Conservation (phyloP, 2,888 invertebrate species). For the Sicus ferrugineus region DNA sequence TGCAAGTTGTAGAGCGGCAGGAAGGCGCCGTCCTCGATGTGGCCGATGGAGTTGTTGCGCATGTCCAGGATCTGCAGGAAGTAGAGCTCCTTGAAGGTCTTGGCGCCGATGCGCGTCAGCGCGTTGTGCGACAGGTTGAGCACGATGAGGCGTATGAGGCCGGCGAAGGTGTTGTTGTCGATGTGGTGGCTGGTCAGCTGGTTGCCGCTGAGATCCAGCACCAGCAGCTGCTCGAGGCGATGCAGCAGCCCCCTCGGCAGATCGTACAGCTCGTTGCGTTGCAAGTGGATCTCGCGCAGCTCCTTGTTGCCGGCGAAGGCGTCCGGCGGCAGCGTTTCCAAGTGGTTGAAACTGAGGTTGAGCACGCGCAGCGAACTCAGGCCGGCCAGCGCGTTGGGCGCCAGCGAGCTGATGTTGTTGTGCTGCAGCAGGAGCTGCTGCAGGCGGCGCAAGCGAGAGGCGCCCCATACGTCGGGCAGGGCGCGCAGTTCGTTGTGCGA, state of each 20-base stretch:
- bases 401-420: constrained; percentile 83
- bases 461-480: constrained; percentile 77
- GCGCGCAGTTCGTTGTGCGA: constrained; percentile 81
- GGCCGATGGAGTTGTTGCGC: constrained; percentile 87
- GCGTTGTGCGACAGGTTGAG: constrained; percentile 86
- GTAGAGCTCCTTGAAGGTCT: constrained; percentile 86
- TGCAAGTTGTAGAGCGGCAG: constrained; percentile 87
- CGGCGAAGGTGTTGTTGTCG: constrained; percentile 84
- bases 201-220: constrained; percentile 85
- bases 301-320: constrained; percentile 84
- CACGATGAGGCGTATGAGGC: constrained; percentile 83
- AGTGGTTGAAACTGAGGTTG: constrained; percentile 85
- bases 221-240: constrained; percentile 82
- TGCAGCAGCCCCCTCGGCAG: constrained; percentile 85
- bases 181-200: constrained; percentile 85
- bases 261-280: constrained; percentile 84
- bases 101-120: constrained; percentile 82
- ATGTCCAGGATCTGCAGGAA: constrained; percentile 86
- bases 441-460: constrained; percentile 78
- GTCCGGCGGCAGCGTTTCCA: constrained; percentile 82
- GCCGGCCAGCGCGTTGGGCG: constrained; percentile 80
- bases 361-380: constrained; percentile 80
- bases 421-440: constrained; percentile 82
- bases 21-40: constrained; percentile 87
- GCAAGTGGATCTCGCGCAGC: constrained; percentile 81